phyloP scores from a whole-genome alignment of 1,140 invertebrate species.

The Rhysida immarginata region DNA sequence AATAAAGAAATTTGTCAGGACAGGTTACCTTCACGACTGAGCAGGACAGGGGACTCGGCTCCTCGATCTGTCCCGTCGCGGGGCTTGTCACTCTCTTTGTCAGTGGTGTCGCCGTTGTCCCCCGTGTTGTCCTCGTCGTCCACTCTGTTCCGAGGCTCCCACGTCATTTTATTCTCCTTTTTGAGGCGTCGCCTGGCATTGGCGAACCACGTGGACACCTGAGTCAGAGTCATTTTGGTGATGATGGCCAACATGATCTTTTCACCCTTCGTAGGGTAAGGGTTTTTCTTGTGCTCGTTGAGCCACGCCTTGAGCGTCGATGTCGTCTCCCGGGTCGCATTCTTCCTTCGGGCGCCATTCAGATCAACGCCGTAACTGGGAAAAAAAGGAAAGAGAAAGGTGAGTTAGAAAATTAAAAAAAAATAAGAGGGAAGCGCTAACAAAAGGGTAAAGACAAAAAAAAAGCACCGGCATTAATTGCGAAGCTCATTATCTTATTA shows the following conservation, averaged over 20 bases:
- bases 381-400: conserved; percentile 9
- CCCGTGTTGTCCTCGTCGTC: conserved; percentile 15
- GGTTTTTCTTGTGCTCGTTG: conserved; percentile 72
- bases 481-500: too few relatives aligned
- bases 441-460: too few relatives aligned
- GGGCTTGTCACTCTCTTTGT: conserved; percentile 2
- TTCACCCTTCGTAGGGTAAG: conserved; percentile 43
- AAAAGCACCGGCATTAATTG: too few relatives aligned
- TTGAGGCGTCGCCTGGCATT: conserved; percentile 38
- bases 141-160: conserved; percentile 35
- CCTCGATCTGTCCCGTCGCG: neutral
- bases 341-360: conserved; percentile 80
- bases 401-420: too few relatives aligned
- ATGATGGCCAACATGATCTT: conserved; percentile 43
- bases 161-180: conserved; percentile 45
- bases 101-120: conserved; percentile 3
- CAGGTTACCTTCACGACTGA: too few relatives aligned
- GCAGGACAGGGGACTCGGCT: neutral
- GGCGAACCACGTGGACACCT: conserved; percentile 43
- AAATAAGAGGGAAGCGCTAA: too few relatives aligned
- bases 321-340: conserved; percentile 92
- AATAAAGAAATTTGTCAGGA: too few relatives aligned
- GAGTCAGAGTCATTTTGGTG: conserved; percentile 43
- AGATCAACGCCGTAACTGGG: conserved; percentile 77
- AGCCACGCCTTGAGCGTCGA: conserved; percentile 90